Evolutionary conservation across 2,888 invertebrate species (phyloP), one percentile per base, ranked within the genome.

Genomic region (Hydriomena furcata): DNA sequence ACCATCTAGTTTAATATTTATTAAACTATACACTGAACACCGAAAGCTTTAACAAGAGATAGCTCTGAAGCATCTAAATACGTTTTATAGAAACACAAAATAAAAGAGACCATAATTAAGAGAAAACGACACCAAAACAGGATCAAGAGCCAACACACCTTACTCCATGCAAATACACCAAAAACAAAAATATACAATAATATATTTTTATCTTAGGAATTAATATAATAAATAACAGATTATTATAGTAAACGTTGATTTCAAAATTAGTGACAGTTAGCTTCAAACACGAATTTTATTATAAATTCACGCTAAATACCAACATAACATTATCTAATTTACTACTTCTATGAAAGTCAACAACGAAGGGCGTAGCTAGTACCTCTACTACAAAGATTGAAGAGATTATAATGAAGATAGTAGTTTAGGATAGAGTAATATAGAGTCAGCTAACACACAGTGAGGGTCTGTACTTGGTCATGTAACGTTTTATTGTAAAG

Each of bases 191-290:
- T 43, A 55, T 44, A 52, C 12, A 25, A 17, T 35, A 25, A 53
- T 48, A 58, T 54, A 58, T 47, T 49, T 52, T 54, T 49, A 60
- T 50, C 46, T 32, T 35, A 46, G 38, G 35, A 48, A 49, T 37
- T 24, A 50, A 46, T 48, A 43, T 32, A 40, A 46, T 42, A 41
- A 36, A 17, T 53, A 45, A 59, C 50, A 58, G 38, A 35, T 42
- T 36, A 31, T 42, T 31, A 53, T 46, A 43, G 12, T 17, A 37
- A 13, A 57, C 68, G 74, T 78, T 70, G 67, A 63, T 52, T 81
- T 82, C 84, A 76, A 85, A 80, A 79, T 84, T 84, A 89, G 88
- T 88, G 87, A 89, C 88, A 87, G 67, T 76, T 77, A 84, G 84
- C 75, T 74, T 61, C 56, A 56, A 63, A 57, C 63, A 67, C 62